Evolutionary conservation across 2,113 vertebrate genomes (phyloP), one percentile per base, ranked within the genome.

Genomic region (Tursiops truncatus): DNA sequence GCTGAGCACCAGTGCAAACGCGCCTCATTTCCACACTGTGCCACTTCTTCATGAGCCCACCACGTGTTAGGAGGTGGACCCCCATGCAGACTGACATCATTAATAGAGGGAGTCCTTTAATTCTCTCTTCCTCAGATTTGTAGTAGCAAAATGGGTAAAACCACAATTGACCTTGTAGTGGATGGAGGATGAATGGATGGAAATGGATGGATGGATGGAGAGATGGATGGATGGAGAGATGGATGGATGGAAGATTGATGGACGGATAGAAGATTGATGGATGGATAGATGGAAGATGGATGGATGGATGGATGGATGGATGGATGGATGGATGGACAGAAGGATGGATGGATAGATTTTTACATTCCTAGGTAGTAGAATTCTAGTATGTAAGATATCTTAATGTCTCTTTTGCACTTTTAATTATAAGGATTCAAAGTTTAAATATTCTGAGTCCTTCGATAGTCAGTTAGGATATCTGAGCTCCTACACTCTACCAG

Each of bases 1-100:
- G 12, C 6, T 4, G 7, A 62, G 36, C 28, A 6, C 67, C 11
- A 14, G 23, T 0, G 3, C 5, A 18, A 25, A 25, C 2, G 4
- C 28, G 41, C 63, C 47, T 56, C 14, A 12, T 14, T 21, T 36
- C 53, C 60, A 21, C 1, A 31, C 28, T 2, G 4, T 0, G 10
- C 1, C 1, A 12, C 23, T 11, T 38, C 89, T n/a, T 38, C 31
- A 9, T 0, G 41, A 82, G 12, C 12, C 62, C 15, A 17, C 3
- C 25, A 1, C 4, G 38, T 2, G 8, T 33, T 5, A 67, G 86
- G 68, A 67, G 31, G 11, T 0, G 20, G 60, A 13, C 21, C 8
- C 36, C 58, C 4, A 18, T 17, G 15, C 53, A 18, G 90, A 11
- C 28, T 2, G 31, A 36, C 15, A 0, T 20, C 13, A 18, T 20